Conservation (phyloP, 2,797 vertebrate genomes). For the Menidia menidia region DNA sequence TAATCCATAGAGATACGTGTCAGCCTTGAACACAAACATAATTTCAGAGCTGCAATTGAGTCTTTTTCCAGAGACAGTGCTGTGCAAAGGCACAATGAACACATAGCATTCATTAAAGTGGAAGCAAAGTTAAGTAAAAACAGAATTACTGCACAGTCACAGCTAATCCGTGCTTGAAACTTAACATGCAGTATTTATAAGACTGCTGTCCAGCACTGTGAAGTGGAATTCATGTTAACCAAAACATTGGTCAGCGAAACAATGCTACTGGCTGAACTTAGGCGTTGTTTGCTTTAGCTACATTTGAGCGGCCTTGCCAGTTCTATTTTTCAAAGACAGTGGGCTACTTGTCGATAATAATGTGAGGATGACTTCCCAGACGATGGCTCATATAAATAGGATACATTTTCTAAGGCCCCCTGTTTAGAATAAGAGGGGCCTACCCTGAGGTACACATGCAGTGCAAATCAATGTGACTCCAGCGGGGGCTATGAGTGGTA, state of each 20-base stretch:
- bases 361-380: constrained; percentile 25
- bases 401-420: constrained; percentile 20
- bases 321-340: constrained; percentile 36
- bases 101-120: neutral
- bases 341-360: constrained; percentile 33
- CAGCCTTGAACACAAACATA: neutral
- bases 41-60: neutral
- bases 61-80: neutral
- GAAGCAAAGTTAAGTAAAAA: neutral
- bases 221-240: constrained; percentile 22
- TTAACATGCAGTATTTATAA: neutral
- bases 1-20: neutral
- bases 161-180: neutral
- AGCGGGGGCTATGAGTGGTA: constrained; percentile 8
- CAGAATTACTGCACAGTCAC: neutral
- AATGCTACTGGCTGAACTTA: neutral
- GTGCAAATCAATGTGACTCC: neutral
- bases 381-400: constrained; percentile 40
- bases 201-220: neutral
- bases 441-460: constrained; percentile 10
- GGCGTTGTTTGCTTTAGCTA: constrained; percentile 15
- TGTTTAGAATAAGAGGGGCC: constrained; percentile 13
- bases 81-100: neutral
- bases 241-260: constrained; percentile 10
- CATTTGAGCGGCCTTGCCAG: constrained; percentile 4